phyloP scores from a whole-genome alignment of 2,113 vertebrate genomes.

The Triplophysa tibetana region DNA sequence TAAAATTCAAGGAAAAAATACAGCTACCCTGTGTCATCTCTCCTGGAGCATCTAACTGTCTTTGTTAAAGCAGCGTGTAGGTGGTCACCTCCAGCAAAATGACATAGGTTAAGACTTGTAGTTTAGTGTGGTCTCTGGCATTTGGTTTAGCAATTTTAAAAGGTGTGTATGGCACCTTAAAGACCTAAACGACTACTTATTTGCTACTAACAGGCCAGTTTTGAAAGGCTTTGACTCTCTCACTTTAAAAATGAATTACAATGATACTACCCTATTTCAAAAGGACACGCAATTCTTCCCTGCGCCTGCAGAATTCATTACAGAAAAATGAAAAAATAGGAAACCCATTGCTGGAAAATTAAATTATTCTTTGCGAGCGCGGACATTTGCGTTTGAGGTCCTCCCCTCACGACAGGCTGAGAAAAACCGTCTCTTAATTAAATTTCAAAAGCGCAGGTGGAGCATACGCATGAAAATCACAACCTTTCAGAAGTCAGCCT shows the following conservation, averaged over 20 bases:
- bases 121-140: too few species aligned
- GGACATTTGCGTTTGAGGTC: neutral
- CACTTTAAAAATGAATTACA: neutral
- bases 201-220: too few species aligned
- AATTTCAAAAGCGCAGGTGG: constrained; percentile 8
- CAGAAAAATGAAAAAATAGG: neutral
- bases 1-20: too few species aligned
- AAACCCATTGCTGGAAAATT: neutral
- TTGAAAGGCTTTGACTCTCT: neutral
- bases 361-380: neutral
- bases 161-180: too few species aligned
- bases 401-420: neutral
- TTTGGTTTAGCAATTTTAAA: too few species aligned
- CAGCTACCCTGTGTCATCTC: too few species aligned
- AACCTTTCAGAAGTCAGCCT: constrained; percentile 10
- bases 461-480: constrained; percentile 19
- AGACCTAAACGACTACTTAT: too few species aligned
- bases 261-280: neutral
- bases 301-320: neutral
- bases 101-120: too few species aligned
- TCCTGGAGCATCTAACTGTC: too few species aligned
- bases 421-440: constrained; percentile 16
- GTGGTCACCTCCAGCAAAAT: too few species aligned
- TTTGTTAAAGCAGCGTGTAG: too few species aligned
- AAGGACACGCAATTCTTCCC: neutral